phyloP scores from a whole-genome alignment of 2,113 vertebrate species.

The Leptobrachium leishanense region DNA sequence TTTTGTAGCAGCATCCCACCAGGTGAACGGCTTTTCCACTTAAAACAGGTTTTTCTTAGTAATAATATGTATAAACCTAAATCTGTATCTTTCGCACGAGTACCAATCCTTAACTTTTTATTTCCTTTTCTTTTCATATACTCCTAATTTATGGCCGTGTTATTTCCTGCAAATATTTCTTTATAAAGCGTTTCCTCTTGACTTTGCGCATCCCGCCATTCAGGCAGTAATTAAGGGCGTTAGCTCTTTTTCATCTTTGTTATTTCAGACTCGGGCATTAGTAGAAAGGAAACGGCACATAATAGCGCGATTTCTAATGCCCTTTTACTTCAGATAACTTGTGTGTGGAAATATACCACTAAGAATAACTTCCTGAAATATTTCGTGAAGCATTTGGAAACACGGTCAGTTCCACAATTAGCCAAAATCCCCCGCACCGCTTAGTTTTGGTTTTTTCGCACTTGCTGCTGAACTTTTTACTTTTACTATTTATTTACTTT shows the following conservation, averaged over 20 bases:
- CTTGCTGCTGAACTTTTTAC: background rate
- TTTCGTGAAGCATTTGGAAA: constrained; percentile 57
- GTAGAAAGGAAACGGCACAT: constrained; percentile 75
- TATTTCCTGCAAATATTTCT: constrained; percentile 51
- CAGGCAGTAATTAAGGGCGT: constrained; percentile 64
- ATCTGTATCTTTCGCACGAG: too few relatives aligned
- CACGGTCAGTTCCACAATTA: constrained; percentile 13
- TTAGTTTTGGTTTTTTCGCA: background rate
- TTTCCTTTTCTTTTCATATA: constrained; percentile 24
- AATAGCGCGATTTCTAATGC: constrained; percentile 69
- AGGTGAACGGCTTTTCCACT: too few relatives aligned
- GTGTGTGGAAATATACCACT: constrained; percentile 76
- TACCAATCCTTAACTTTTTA: too few relatives aligned
- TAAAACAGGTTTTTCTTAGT: too few relatives aligned
- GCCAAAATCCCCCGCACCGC: background rate
- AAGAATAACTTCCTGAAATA: constrained; percentile 79
- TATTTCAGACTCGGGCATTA: constrained; percentile 67
- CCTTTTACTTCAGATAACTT: constrained; percentile 67
- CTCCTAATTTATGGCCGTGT: constrained; percentile 43
- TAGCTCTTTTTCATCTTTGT: constrained; percentile 74
- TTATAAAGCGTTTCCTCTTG: constrained; percentile 57
- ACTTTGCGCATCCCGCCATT: constrained; percentile 58
- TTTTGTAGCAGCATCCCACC: too few relatives aligned
- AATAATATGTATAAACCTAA: too few relatives aligned
- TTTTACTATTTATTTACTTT: background rate